A percentile compares a stretch with the other conserved stretches of the same genome.
phyloP scores from a whole-genome alignment of 2,888 invertebrate species.

The Callinectes sapidus region DNA sequence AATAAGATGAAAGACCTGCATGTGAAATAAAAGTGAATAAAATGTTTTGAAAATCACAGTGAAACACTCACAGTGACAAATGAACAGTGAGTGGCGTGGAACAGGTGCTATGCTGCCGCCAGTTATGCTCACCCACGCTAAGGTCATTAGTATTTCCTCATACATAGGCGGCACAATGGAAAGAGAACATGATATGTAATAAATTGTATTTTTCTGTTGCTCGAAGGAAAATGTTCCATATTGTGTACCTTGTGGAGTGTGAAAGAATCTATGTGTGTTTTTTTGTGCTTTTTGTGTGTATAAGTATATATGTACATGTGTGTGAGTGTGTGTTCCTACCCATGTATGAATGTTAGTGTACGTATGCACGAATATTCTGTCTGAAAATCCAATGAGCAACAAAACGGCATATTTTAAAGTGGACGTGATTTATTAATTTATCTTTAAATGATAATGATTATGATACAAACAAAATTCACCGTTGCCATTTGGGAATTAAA shows the following conservation, averaged over 20 bases:
- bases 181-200: not conserved
- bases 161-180: not conserved
- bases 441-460: not conserved
- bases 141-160: not conserved
- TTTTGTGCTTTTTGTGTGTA: not conserved
- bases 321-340: not conserved
- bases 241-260: too few species aligned
- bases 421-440: not conserved
- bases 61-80: not conserved
- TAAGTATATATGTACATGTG: not conserved
- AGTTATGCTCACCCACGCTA: not conserved
- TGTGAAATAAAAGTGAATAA: not conserved
- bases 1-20: not conserved
- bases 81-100: not conserved
- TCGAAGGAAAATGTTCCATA: too few species aligned
- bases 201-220: too few species aligned
- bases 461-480: too few species aligned
- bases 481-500: too few species aligned
- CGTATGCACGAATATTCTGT: not conserved
- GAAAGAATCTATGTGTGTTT: too few species aligned
- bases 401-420: not conserved
- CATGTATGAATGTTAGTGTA: not conserved
- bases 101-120: not conserved
- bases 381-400: too few species aligned
- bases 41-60: not conserved